Evolutionary conservation across 92 coral and sea anemone genomes (phyloP).

Genomic region (Paragorgia papillata): DNA sequence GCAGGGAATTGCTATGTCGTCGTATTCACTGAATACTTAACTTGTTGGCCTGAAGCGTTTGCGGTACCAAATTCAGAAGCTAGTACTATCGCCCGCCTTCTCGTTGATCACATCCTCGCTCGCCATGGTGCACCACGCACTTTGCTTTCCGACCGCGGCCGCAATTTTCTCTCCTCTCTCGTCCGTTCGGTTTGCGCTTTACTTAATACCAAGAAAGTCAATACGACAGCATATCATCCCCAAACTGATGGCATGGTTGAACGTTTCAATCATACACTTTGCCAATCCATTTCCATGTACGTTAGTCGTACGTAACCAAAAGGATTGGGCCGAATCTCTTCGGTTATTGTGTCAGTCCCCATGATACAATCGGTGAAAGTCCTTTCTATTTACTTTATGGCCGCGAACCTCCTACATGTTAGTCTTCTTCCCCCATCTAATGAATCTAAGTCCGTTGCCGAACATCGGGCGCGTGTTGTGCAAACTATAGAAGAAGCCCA

Average conservation of each 20-base stretch:
- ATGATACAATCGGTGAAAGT: no score
- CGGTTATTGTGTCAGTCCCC: no score
- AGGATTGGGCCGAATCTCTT: no score
- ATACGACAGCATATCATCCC: conserved; percentile 66
- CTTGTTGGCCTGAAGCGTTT: conserved; percentile 50
- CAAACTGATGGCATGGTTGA: conserved; percentile 20
- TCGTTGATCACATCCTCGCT: conserved; percentile 36
- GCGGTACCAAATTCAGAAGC: conserved; percentile 43
- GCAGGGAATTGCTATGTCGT: conserved; percentile 59
- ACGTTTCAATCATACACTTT: conserved; percentile 44
- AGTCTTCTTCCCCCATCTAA: conserved; percentile 31
- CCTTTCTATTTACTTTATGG: no score
- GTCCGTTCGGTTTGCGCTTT: conserved; percentile 53
- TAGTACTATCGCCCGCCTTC: conserved; percentile 6
- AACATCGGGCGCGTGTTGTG: conserved; percentile 50
- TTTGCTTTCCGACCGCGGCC: conserved; percentile 61
- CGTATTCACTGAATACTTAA: conserved; percentile 47
- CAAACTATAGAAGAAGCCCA: conserved; percentile 43
- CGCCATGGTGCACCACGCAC: no score
- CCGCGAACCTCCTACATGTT: conserved; percentile 30
- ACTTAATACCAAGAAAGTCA: conserved; percentile 54
- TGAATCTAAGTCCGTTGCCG: conserved; percentile 16
- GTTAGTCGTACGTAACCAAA: conserved; percentile 45
- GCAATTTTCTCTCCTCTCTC: conserved; percentile 42
- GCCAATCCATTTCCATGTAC: conserved; percentile 41